Evolutionary conservation across 2,797 vertebrate genomes (phyloP).

Genomic region (Characodon lateralis): DNA sequence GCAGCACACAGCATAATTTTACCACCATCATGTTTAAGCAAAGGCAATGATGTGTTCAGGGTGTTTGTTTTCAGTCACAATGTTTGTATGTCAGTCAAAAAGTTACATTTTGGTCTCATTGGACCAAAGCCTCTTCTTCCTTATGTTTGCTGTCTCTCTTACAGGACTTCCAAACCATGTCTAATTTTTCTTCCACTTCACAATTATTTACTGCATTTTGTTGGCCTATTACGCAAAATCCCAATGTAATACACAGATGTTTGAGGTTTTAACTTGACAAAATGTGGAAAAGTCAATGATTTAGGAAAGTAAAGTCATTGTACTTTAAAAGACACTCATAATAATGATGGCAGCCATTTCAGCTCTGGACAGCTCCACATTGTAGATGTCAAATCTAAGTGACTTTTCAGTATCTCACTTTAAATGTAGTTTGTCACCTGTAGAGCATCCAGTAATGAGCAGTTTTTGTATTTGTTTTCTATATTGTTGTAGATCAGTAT

Average conservation of each 20-base stretch:
- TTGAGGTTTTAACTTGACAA: neutral
- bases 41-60: neutral
- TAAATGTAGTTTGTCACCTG: neutral
- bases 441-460: neutral
- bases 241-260: neutral
- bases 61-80: neutral
- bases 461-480: neutral
- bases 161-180: neutral
- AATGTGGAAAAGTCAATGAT: neutral
- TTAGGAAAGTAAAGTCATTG: neutral
- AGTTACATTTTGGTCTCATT: neutral
- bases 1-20: neutral
- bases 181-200: neutral
- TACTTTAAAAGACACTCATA: neutral
- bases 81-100: neutral
- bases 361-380: neutral
- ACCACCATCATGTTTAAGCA: neutral
- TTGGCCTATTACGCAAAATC: neutral
- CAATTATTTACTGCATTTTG: neutral
- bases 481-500: no score
- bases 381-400: no score
- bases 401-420: neutral
- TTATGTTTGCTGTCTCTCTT: neutral
- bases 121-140: neutral
- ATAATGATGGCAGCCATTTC: neutral